Base-by-base conservation (phyloP, 2,888 invertebrate species). In the Loripinus fragilis region DNA sequence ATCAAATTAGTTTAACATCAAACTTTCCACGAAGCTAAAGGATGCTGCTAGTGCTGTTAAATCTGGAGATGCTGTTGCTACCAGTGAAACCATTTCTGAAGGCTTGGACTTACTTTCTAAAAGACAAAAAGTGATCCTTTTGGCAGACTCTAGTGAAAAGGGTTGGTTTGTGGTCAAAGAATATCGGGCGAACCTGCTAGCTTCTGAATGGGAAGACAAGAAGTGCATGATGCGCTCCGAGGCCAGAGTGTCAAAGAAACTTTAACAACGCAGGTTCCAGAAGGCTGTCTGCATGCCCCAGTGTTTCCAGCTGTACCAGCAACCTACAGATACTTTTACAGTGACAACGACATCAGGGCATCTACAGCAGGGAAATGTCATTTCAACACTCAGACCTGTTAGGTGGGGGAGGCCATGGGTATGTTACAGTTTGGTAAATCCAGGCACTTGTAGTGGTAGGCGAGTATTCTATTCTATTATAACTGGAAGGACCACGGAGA, bases 121-220 rank as follows among this genome's bases (percentile, higher is more conserved):
- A n/a, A 45, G 73, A 48, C 73, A 73, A 50, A 73, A 66, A 67
- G 45, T 73, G 28, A 66, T 73, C 5, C 45, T 42, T 20, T n/a
- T 66, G 42, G 73, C 73, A 12, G 66, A 73, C 50, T 66, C 73
- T 23, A 65, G 65, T n/a, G 73, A 73, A n/a, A 23, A 50, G 8
- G 73, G 73, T 23, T 73, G 73, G 73, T 66, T 50, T 12, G 66
- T 66, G 0, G 66, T 65, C 12, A 73, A 66, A 35, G 50, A 73
- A 28, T 73, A 66, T 48, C 66, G 48, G 41, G 8, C 73, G 1
- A 41, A 73, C 33, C 50, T 66, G n/a, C 20, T 66, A 23, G 73
- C 66, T 23, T 65, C 65, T 7, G 73, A 73, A n/a, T 73, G 66
- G 28, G 64, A 71, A 17, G 41, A 41, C 42, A 45, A 60, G n/a